Percentiles rank a stretch among this genome's conserved stretches.
These are phyloP conservation scores for Spodoptera littoralis DNA, from an alignment of 2,888 invertebrate species.

Conservation along the genomic window DNA sequence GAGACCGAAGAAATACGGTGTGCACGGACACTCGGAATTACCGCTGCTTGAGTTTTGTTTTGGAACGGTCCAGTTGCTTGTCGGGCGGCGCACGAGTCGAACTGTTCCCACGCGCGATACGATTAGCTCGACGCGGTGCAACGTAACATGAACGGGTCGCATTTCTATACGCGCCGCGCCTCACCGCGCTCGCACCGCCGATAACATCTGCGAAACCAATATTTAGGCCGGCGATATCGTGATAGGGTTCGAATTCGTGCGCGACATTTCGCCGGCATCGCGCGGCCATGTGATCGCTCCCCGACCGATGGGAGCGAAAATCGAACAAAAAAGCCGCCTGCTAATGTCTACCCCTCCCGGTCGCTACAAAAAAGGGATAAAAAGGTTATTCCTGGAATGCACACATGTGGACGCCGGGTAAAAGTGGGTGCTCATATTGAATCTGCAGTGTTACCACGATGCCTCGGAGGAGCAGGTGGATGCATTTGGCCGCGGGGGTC, in stretches of 20 bases:
- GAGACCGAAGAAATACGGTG: conserved; percentile 57
- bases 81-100: conserved; percentile 79
- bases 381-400: conserved; percentile 86
- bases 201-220: conserved; percentile 86
- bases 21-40: conserved; percentile 80
- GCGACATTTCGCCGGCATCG: conserved; percentile 69
- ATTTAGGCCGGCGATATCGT: conserved; percentile 80
- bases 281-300: conserved; percentile 82
- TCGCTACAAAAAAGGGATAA: conserved; percentile 83
- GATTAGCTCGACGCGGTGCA: conserved; percentile 54
- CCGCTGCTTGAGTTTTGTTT: conserved; percentile 84
- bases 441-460: conserved; percentile 76
- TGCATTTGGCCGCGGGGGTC: conserved; percentile 87
- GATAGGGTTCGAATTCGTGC: conserved; percentile 79
- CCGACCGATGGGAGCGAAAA: conserved; percentile 76
- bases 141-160: conserved; percentile 78
- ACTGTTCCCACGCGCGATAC: conserved; percentile 63
- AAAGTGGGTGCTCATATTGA: conserved; percentile 77
- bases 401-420: conserved; percentile 84
- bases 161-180: conserved; percentile 78
- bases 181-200: conserved; percentile 71
- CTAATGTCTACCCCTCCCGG: conserved; percentile 83
- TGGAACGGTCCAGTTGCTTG: conserved; percentile 78
- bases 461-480: conserved; percentile 86
- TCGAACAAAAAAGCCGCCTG: conserved; percentile 80